Conservation (phyloP, 37 sponge, comb jelly and placozoan genomes). For the Agelas oroides region DNA sequence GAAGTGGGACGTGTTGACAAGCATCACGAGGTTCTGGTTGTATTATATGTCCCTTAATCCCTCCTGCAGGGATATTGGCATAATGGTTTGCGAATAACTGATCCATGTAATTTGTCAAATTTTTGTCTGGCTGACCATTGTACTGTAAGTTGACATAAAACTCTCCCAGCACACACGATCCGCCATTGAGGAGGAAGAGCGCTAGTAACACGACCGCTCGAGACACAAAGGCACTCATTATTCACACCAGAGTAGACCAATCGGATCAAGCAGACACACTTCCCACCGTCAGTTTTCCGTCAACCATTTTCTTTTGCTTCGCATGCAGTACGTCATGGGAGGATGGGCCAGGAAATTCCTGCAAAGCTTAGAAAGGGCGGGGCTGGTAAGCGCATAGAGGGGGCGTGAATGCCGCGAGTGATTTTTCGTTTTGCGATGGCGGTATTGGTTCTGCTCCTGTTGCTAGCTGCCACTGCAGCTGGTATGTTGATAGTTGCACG, state of each 20-base stretch:
- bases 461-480: no score
- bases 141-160: not conserved
- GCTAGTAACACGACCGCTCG: no score
- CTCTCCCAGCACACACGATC: not conserved
- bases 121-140: not conserved
- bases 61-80: not conserved
- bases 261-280: not conserved
- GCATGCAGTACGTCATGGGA: not conserved
- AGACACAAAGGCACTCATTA: no score
- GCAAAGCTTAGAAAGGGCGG: no score
- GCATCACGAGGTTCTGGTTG: not conserved
- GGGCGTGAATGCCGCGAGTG: no score
- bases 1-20: constrained; percentile 18
- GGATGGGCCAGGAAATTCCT: not conserved
- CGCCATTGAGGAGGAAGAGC: not conserved
- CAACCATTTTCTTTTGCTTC: not conserved
- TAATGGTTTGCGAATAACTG: not conserved
- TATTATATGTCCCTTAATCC: constrained; percentile 2
- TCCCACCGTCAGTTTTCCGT: not conserved
- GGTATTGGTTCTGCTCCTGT: no score
- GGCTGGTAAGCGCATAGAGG: no score
- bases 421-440: no score
- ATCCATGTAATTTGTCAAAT: not conserved
- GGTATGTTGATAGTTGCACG: no score
- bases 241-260: no score